Conservation (phyloP, 2,888 invertebrate species). For the Corbicula japonica region DNA sequence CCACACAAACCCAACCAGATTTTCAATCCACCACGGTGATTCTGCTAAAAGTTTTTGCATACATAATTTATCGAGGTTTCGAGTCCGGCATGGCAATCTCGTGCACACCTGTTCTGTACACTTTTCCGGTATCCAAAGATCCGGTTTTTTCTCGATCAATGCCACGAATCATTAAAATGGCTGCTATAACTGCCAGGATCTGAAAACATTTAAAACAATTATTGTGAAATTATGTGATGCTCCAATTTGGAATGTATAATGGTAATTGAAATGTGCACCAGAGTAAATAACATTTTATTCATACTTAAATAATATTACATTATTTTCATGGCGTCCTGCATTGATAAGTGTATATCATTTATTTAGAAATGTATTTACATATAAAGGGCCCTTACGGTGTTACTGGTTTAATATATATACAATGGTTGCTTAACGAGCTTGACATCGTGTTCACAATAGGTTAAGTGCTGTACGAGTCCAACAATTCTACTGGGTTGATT, state of each 20-base stretch:
- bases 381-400: not conserved
- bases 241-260: not conserved
- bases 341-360: not conserved
- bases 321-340: not conserved
- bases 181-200: conserved; percentile 59
- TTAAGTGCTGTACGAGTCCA: too few species aligned
- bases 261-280: not conserved
- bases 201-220: conserved; percentile 22
- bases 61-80: conserved; percentile 56
- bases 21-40: too few species aligned
- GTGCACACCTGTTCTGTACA: conserved; percentile 52
- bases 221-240: not conserved
- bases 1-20: too few species aligned
- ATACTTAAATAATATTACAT: not conserved
- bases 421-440: too few species aligned
- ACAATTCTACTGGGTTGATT: too few species aligned
- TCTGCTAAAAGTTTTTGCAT: too few species aligned
- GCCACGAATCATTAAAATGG: conserved; percentile 50
- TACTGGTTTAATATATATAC: too few species aligned
- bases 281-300: not conserved
- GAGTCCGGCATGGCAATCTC: conserved; percentile 61
- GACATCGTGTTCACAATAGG: too few species aligned
- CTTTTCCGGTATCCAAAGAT: conserved; percentile 52
- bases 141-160: conserved; percentile 53
- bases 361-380: not conserved